A percentile compares a stretch with the other conserved stretches of the same genome.
Conservation (phyloP, 2,797 vertebrate species). For the Hemitrygon akajei region DNA sequence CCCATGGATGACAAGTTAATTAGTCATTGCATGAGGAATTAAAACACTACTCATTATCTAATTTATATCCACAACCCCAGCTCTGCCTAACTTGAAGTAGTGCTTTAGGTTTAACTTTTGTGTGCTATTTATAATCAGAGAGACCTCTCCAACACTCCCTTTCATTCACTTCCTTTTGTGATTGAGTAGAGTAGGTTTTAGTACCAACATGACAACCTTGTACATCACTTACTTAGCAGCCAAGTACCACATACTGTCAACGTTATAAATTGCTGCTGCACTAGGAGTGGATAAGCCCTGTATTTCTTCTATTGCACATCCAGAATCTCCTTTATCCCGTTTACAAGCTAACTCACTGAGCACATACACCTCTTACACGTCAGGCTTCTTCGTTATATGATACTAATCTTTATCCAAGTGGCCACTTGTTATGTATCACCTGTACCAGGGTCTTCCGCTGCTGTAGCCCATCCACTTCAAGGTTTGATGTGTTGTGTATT, state of each 20-base stretch:
- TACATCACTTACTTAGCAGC: neutral
- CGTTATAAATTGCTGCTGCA: neutral
- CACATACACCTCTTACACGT: neutral
- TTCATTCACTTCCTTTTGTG: neutral
- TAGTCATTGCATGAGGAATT: neutral
- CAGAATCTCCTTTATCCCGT: neutral
- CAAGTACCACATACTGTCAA: neutral
- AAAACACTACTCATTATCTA: neutral
- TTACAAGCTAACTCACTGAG: neutral
- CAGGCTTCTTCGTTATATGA: neutral
- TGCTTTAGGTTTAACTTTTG: neutral
- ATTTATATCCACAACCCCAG: neutral
- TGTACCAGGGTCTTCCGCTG: no score
- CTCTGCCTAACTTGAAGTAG: neutral
- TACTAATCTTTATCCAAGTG: neutral
- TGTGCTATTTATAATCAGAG: neutral
- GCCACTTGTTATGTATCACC: no score
- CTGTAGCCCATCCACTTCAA: no score
- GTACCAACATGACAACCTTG: neutral
- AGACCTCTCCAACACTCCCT: neutral
- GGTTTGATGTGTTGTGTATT: no score
- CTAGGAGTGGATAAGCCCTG: neutral
- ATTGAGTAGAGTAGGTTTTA: neutral
- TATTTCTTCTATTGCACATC: neutral
- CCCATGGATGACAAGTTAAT: neutral